Percentiles rank a stretch among this genome's conserved stretches.
Evolutionary conservation across 2,797 vertebrate species (phyloP).

Genomic region (Microctenopoma steveboyesi): DNA sequence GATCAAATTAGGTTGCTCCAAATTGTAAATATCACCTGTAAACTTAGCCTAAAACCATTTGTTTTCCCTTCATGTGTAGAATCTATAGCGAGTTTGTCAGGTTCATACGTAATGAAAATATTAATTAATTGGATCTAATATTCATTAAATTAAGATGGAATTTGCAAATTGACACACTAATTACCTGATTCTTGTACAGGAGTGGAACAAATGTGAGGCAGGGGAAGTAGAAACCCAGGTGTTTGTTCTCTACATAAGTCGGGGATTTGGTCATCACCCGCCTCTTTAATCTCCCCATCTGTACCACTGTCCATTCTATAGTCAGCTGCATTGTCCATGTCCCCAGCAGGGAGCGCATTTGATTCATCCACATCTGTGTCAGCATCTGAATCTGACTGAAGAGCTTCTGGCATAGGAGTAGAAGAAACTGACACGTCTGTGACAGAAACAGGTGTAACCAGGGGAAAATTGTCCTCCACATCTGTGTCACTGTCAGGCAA

Average conservation of each 20-base stretch:
- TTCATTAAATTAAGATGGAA: background rate
- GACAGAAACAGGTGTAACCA: slow-evolving; percentile 16
- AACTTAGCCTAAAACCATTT: background rate
- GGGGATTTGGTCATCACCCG: slow-evolving; percentile 31
- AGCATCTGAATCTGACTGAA: slow-evolving; percentile 31
- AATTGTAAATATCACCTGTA: background rate
- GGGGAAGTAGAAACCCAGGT: slow-evolving; percentile 16
- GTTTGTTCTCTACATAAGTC: slow-evolving; percentile 32
- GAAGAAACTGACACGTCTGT: slow-evolving; percentile 1
- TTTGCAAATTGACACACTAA: background rate
- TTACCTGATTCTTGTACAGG: slow-evolving; percentile 71
- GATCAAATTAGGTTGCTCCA: background rate
- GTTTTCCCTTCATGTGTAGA: too few relatives aligned
- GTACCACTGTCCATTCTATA: slow-evolving; percentile 49
- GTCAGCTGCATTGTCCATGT: background rate
- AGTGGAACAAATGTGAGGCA: slow-evolving; percentile 71
- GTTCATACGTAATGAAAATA: slow-evolving; percentile 3
- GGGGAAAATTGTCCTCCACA: slow-evolving; percentile 57
- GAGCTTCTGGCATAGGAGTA: background rate
- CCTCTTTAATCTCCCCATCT: slow-evolving; percentile 61
- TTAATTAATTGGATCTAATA: background rate
- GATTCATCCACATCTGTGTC: slow-evolving; percentile 54
- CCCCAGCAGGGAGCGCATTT: slow-evolving; percentile 1
- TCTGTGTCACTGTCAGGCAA: slow-evolving; percentile 82
- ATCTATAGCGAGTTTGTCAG: too few relatives aligned